phyloP scores from a whole-genome alignment of 2,797 vertebrate genomes.

The Luscinia megarhynchos region DNA sequence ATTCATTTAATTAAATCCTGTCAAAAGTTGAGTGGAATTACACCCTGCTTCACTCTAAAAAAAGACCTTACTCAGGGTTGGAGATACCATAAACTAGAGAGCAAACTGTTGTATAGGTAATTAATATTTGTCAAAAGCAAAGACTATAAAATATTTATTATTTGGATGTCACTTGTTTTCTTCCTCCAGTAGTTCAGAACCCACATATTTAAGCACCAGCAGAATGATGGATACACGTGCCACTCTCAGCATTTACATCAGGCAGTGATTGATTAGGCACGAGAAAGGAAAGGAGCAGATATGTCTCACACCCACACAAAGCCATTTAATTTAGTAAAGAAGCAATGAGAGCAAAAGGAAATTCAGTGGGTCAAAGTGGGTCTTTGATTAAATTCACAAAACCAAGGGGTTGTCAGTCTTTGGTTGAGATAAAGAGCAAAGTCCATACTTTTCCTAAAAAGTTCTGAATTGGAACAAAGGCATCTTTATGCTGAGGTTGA shows the following conservation, averaged over 20 bases:
- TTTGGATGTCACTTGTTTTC: conserved; percentile 15
- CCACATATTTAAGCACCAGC: neutral
- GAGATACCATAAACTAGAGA: neutral
- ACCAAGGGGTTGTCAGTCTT: neutral
- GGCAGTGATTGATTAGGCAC: conserved; percentile 31
- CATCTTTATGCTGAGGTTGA: neutral
- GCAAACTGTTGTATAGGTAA: neutral
- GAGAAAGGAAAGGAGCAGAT: neutral
- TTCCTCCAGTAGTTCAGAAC: conserved; percentile 10
- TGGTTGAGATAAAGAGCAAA: neutral
- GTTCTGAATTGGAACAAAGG: neutral
- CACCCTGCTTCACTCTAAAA: neutral
- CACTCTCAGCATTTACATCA: conserved; percentile 1
- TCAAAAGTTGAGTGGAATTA: neutral
- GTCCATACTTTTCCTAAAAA: neutral
- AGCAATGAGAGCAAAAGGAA: neutral
- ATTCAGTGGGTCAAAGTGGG: neutral
- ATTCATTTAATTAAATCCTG: neutral
- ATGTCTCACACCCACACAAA: neutral
- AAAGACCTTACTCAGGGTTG: neutral
- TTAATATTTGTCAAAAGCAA: conserved; percentile 45
- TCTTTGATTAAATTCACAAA: conserved; percentile 32
- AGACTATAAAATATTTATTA: conserved; percentile 6
- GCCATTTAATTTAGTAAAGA: neutral
- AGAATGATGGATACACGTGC: conserved; percentile 31